Conservation (phyloP, 2,888 invertebrate genomes). For the Sinohyriopsis cumingii region DNA sequence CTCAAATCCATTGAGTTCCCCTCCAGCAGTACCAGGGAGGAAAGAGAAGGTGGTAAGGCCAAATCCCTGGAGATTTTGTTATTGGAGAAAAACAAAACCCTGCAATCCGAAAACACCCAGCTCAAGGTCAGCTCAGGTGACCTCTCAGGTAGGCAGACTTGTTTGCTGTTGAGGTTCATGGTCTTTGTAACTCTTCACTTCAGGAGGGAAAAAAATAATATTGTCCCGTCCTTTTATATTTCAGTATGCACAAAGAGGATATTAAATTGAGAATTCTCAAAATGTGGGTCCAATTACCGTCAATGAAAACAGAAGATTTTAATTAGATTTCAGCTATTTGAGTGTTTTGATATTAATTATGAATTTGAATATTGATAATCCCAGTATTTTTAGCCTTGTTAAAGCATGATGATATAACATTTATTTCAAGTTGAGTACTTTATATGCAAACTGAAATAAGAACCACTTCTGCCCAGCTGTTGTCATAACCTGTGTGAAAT, state of each 20-base stretch:
- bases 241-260: conserved; percentile 4
- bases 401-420: too few relatives aligned
- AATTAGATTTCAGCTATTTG: too few relatives aligned
- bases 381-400: too few relatives aligned
- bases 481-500: too few relatives aligned
- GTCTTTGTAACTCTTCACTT: conserved; percentile 7
- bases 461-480: too few relatives aligned
- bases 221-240: conserved; percentile 1
- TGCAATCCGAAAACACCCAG: conserved; percentile 78
- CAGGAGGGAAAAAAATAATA: neutral
- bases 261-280: too few relatives aligned
- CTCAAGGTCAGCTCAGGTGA: conserved; percentile 72
- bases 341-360: too few relatives aligned
- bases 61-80: conserved; percentile 83
- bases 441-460: too few relatives aligned
- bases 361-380: too few relatives aligned
- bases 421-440: too few relatives aligned
- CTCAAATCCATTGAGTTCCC: conserved; percentile 86
- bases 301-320: too few relatives aligned
- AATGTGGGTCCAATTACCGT: too few relatives aligned
- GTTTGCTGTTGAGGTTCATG: conserved; percentile 3
- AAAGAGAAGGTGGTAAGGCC: conserved; percentile 47
- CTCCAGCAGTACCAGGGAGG: conserved; percentile 72
- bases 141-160: conserved; percentile 68
- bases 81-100: conserved; percentile 83